Conservation (phyloP, 2,113 vertebrate species). For the Morone saxatilis region DNA sequence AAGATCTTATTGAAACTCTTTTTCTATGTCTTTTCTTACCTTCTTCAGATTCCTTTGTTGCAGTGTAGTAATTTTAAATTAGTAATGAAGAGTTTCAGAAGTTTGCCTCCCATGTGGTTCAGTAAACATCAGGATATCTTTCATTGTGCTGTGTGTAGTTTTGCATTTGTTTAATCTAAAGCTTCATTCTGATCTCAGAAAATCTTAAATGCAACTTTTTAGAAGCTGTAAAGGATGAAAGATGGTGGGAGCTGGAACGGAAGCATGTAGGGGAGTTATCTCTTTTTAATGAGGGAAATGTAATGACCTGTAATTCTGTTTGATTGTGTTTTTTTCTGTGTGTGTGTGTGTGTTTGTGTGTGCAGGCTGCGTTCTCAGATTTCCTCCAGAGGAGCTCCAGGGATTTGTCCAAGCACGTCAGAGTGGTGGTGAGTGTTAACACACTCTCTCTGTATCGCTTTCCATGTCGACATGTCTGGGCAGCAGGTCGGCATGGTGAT, state of each 20-base stretch:
- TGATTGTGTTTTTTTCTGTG: slow-evolving; percentile 41
- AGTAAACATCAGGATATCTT: not conserved
- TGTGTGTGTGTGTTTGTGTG: not conserved
- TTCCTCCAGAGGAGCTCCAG: slow-evolving; percentile 97
- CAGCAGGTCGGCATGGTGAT: slow-evolving; percentile 53
- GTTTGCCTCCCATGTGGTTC: not conserved
- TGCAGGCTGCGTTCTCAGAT: slow-evolving; percentile 96
- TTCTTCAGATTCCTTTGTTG: too few relatives aligned
- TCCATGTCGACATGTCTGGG: slow-evolving; percentile 56
- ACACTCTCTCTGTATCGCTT: slow-evolving; percentile 50
- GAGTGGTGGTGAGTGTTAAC: slow-evolving; percentile 92
- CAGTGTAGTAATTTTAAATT: not conserved
- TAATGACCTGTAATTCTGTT: slow-evolving; percentile 63
- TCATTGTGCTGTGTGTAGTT: not conserved
- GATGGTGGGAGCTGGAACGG: slow-evolving; percentile 20
- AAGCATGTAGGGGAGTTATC: slow-evolving; percentile 34
- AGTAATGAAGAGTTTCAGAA: not conserved
- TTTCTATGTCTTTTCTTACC: too few relatives aligned
- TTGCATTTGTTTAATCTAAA: not conserved
- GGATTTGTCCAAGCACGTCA: slow-evolving; percentile 97
- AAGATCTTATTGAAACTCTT: too few relatives aligned
- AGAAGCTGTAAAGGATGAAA: not conserved
- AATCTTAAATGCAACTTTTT: not conserved
- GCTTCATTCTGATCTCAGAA: not conserved
- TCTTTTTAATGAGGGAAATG: slow-evolving; percentile 61